These are phyloP conservation scores for Neomorphus geoffroyi DNA, from an alignment of 2,797 vertebrate species.

Conservation along the genomic window DNA sequence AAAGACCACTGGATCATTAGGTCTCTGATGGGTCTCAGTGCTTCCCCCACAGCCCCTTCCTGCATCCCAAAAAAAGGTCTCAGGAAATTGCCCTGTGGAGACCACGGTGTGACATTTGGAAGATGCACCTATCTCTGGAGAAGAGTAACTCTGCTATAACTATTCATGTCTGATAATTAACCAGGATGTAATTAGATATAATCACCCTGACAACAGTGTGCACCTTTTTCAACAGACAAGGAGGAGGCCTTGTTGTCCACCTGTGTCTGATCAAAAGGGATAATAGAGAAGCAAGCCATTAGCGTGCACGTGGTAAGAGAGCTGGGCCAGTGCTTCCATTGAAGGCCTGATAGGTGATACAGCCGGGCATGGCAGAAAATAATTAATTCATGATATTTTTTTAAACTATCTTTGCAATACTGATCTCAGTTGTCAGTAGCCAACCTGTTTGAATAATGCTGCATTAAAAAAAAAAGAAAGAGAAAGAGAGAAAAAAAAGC, in stretches of 20 bases:
- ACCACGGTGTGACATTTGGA: slow-evolving; percentile 64
- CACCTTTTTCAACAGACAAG: slow-evolving; percentile 74
- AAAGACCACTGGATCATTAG: background rate
- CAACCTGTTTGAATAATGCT: slow-evolving; percentile 52
- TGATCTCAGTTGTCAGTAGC: slow-evolving; percentile 61
- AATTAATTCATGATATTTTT: slow-evolving; percentile 74
- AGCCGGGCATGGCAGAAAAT: slow-evolving; percentile 54
- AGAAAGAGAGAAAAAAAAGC: background rate
- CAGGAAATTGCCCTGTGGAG: slow-evolving; percentile 10
- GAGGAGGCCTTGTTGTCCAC: slow-evolving; percentile 72
- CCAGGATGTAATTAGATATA: slow-evolving; percentile 81
- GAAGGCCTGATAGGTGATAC: slow-evolving; percentile 71
- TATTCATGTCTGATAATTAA: slow-evolving; percentile 78
- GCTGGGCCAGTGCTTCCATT: slow-evolving; percentile 55
- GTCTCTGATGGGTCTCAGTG: background rate
- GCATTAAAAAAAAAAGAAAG: background rate
- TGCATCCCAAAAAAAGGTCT: slow-evolving; percentile 31
- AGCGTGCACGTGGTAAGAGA: slow-evolving; percentile 55
- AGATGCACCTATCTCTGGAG: slow-evolving; percentile 63
- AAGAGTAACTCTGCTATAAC: slow-evolving; percentile 65
- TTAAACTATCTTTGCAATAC: slow-evolving; percentile 38
- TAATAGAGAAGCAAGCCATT: slow-evolving; percentile 67
- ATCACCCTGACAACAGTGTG: slow-evolving; percentile 73
- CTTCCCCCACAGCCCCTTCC: background rate
- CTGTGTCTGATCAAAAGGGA: slow-evolving; percentile 73